Evolutionary conservation across 2,113 vertebrate genomes (phyloP), one percentile per base, ranked within the genome.

Genomic region (Ciconia boyciana): DNA sequence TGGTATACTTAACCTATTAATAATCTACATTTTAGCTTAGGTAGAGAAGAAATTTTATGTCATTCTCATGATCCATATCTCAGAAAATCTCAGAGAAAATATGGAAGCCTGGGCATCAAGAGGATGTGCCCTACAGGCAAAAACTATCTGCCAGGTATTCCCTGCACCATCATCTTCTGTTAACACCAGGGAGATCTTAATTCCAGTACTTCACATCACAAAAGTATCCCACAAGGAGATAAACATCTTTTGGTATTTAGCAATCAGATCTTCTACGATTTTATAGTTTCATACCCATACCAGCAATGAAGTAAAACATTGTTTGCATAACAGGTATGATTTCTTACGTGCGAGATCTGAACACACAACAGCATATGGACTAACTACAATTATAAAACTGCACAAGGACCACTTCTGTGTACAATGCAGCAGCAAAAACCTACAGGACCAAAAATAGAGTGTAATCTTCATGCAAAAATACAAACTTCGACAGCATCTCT

Each of bases 231-330:
- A 68, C 13, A 39, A 85, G 15, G 32, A 81, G 22, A 85, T 18
- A 71, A 83, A 64, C 0, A 0, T 21, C 18, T 81, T 66, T 43
- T 71, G 16, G 16, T 78, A 49, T 82, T 76, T 25, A 76, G 26
- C 0, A 0, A 19, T 49, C 19, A 61, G 13, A 36, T 61, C 31
- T 20, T 70, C 43, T 34, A 5, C 0, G 2, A 43, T 61, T 85
- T 85, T 65, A 43, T 9, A 32, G 41, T 48, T 92, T 69, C 71
- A 62, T 70, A 69, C 6, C 6, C 5, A 11, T 36, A 65, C 19
- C 5, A 72, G 32, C 43, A 86, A 77, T 0, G 6, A 64, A 87
- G 48, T 61, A 60, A 88, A 62, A 90, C 49, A 48, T 13, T 64
- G 16, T 89, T 96, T 89, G 52, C 52, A 25, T 69, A 85, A 70